Evolutionary conservation across 2,113 vertebrate genomes (phyloP).

Genomic region (Tringa solitaria): DNA sequence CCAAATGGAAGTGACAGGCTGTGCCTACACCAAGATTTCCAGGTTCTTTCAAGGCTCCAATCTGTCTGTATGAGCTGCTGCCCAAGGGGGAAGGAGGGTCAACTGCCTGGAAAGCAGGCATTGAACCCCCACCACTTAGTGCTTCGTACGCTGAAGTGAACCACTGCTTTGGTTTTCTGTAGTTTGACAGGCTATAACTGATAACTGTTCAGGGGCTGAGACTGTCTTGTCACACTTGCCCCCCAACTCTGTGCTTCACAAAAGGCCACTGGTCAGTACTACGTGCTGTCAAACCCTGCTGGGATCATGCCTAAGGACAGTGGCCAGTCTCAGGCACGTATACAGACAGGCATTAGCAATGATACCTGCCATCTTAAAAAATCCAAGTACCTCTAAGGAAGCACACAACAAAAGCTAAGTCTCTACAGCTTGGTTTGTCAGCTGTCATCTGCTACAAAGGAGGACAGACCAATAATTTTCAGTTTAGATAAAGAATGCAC

Average conservation of each 20-base stretch:
- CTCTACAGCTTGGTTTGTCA: neutral
- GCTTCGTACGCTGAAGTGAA: neutral
- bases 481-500: neutral
- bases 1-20: neutral
- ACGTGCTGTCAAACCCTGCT: neutral
- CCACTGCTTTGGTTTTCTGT: neutral
- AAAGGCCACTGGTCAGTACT: neutral
- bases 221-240: neutral
- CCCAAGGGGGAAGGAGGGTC: neutral
- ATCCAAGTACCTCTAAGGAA: neutral
- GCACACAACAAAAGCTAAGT: neutral
- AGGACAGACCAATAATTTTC: neutral
- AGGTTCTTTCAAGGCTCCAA: neutral
- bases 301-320: neutral
- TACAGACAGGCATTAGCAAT: neutral
- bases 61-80: neutral
- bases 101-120: neutral
- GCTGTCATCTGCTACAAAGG: neutral
- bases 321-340: neutral
- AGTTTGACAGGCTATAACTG: neutral
- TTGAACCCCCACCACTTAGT: neutral
- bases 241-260: neutral
- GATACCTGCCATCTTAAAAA: neutral
- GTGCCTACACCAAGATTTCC: neutral
- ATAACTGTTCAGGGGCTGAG: neutral